Evolutionary conservation across 2,888 invertebrate genomes (phyloP).

Genomic region (Amblyjoppa proteus): DNA sequence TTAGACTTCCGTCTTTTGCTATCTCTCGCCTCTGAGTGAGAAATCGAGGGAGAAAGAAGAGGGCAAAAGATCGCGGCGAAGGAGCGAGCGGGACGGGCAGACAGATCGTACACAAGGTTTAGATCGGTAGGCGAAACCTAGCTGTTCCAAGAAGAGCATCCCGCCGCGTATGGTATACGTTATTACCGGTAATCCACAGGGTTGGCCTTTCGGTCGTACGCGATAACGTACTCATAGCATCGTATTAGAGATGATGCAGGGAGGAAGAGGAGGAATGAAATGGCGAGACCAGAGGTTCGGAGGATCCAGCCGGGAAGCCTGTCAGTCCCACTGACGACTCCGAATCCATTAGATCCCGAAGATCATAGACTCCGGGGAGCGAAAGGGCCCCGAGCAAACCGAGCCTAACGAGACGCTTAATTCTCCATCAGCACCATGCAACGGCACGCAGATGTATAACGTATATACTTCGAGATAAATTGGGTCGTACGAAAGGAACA

Average conservation of each 20-base stretch:
- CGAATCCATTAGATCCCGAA: conserved; percentile 74
- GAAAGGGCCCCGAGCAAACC: conserved; percentile 67
- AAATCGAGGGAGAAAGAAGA: conserved; percentile 59
- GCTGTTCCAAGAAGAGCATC: conserved; percentile 47
- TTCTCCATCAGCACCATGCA: conserved; percentile 29
- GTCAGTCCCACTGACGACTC: conserved; percentile 74
- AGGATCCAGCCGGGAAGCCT: conserved; percentile 53
- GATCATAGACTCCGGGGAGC: conserved; percentile 70
- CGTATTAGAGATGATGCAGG: conserved; percentile 42
- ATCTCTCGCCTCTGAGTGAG: conserved; percentile 62
- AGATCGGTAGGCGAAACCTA: conserved; percentile 62
- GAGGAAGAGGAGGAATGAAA: conserved; percentile 39
- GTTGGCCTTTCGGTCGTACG: conserved; percentile 51
- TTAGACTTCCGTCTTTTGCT: conserved; percentile 46
- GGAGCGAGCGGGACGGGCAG: conserved; percentile 52
- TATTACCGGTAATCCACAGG: conserved; percentile 74
- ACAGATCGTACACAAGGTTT: conserved; percentile 57
- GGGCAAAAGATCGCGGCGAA: conserved; percentile 45
- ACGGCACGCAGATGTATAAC: background rate
- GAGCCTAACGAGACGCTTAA: conserved; percentile 74
- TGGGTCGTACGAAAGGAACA: conserved; percentile 39
- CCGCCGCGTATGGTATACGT: conserved; percentile 57
- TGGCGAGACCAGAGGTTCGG: conserved; percentile 28
- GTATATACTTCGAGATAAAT: conserved; percentile 21
- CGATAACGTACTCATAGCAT: conserved; percentile 60